Evolutionary conservation across 2,797 vertebrate species (phyloP), one percentile per base, ranked within the genome.

Genomic region (Pagetopsis macropterus): DNA sequence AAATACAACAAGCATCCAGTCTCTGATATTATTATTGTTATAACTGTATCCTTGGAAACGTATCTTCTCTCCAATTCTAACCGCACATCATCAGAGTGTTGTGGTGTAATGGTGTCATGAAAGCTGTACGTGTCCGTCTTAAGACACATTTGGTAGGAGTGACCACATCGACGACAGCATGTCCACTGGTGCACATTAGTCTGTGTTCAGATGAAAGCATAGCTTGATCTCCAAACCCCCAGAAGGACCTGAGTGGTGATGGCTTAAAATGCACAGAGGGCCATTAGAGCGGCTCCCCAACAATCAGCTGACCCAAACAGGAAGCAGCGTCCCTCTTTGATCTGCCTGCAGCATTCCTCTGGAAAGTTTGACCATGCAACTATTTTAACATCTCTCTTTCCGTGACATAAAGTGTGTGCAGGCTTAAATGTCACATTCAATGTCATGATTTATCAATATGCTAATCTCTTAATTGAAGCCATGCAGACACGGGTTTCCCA

Each of bases 271-370:
- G 50, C 56, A 31, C 56, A 13, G 54, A 40, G 17, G 54, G 5
- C 69, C 61, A 49, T 46, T 58, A 62, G 21, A 56, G 60, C n/a
- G 10, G 2, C 59, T 44, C 51, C 40, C n/a, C 2, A 62, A 76
- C 69, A 54, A 62, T 67, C 19, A 44, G 17, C 50, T 37, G 45
- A 70, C 49, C 17, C 41, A 44, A 63, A 78, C 62, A 75, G 77
- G 77, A 84, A 78, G 73, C 57, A 72, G 57, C 50, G 80, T 65
- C 65, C 70, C 19, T 19, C 72, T 89, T 88, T 87, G 79, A 90
- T 90, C 55, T 66, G 78, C 80, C 78, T 52, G 52, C 48, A 75
- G 66, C 65, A 81, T 86, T 78, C 75, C 74, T 63, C 56, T 59
- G 19, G 60, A 69, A 71, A 17, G 37, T 68, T 41, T 63, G 31